Percentiles rank a stretch among this genome's conserved stretches.
phyloP scores from a whole-genome alignment of 2,888 invertebrate species.

The Archips xylosteana region DNA sequence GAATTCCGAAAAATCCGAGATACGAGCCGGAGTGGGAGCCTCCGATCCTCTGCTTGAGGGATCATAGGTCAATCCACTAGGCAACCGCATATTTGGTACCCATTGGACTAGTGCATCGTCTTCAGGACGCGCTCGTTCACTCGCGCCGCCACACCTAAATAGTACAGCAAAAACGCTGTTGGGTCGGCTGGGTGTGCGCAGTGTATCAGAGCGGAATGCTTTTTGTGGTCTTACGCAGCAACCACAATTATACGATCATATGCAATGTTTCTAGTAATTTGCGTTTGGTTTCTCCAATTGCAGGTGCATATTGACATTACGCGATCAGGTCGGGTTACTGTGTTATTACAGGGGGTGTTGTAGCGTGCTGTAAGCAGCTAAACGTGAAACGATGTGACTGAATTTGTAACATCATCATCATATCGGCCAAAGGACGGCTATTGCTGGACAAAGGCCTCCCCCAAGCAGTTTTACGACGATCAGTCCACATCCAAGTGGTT shows the following conservation, averaged over 20 bases:
- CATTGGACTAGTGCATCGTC: neutral
- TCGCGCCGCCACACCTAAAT: neutral
- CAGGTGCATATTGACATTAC: neutral
- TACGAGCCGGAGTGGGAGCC: too few relatives aligned
- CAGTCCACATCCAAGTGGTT: too few relatives aligned
- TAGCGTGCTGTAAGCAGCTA: too few relatives aligned
- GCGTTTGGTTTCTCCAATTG: neutral
- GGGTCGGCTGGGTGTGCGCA: slow-evolving; percentile 10
- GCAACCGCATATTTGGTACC: neutral
- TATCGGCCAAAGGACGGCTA: too few relatives aligned
- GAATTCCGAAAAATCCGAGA: too few relatives aligned
- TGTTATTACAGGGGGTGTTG: neutral
- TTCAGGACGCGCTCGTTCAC: neutral
- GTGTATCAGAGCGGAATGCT: slow-evolving; percentile 21
- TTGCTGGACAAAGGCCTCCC: too few relatives aligned
- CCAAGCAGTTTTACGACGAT: too few relatives aligned
- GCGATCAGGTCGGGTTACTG: neutral
- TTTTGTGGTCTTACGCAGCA: slow-evolving; percentile 16
- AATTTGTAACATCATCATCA: too few relatives aligned
- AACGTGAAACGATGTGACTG: too few relatives aligned
- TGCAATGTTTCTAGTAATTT: slow-evolving; percentile 8
- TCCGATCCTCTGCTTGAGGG: too few relatives aligned
- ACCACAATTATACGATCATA: slow-evolving; percentile 6
- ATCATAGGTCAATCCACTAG: too few relatives aligned
- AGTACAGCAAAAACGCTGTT: neutral